Evolutionary conservation across 1,140 invertebrate species (phyloP).

Genomic region (Chelonus insularis): DNA sequence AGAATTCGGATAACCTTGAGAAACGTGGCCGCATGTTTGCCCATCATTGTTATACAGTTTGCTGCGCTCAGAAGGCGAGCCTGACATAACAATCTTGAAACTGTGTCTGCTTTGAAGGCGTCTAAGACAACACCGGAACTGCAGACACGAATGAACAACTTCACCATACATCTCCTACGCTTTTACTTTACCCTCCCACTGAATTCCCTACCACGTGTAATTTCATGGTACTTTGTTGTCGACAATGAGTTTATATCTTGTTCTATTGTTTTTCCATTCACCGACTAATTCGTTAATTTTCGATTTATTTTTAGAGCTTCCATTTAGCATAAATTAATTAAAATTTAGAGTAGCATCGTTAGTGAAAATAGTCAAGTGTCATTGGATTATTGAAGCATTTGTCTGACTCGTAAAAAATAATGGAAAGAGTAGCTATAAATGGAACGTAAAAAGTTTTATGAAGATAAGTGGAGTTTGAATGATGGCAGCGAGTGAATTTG

Average conservation of each 20-base stretch:
- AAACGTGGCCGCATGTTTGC: constrained; percentile 29
- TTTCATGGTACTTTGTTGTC: constrained; percentile 26
- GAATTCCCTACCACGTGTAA: constrained; percentile 24
- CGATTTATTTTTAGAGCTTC: too few relatives aligned
- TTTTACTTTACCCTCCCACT: constrained; percentile 6
- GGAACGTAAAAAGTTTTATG: too few relatives aligned
- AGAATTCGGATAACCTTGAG: constrained; percentile 14
- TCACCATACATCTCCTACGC: not conserved
- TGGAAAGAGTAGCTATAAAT: too few relatives aligned
- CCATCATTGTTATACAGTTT: constrained; percentile 34
- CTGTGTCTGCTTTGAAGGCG: constrained; percentile 34
- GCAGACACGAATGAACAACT: constrained; percentile 8
- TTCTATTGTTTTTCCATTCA: too few relatives aligned
- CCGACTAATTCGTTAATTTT: too few relatives aligned
- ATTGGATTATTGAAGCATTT: too few relatives aligned
- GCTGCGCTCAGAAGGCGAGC: constrained; percentile 22
- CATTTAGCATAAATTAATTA: too few relatives aligned
- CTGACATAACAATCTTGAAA: constrained; percentile 35
- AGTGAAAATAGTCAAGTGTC: too few relatives aligned
- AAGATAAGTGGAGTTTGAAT: too few relatives aligned
- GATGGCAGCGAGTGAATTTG: too few relatives aligned
- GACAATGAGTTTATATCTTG: constrained; percentile 8
- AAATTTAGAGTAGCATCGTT: too few relatives aligned
- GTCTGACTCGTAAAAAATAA: too few relatives aligned
- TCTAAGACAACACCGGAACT: constrained; percentile 29